A percentile compares a stretch with the other conserved stretches of the same genome.
phyloP scores from a whole-genome alignment of 2,113 vertebrate genomes.

The Hymenochirus boettgeri region DNA sequence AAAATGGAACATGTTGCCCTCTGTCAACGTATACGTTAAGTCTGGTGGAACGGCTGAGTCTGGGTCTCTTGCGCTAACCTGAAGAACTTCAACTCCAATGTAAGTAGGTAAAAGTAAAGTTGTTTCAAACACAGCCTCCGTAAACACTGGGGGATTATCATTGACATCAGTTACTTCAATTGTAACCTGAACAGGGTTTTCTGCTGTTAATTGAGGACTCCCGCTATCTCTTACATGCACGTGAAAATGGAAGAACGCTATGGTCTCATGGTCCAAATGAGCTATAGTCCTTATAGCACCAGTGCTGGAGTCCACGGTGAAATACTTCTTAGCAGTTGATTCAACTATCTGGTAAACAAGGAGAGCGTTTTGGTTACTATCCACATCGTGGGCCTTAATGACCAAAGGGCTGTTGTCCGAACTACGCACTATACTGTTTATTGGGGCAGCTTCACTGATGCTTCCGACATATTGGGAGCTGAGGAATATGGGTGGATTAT shows the following conservation, averaged over 20 bases:
- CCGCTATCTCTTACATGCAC: conserved; percentile 92
- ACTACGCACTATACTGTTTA: conserved; percentile 84
- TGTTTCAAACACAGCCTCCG: conserved; percentile 80
- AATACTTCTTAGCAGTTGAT: conserved; percentile 86
- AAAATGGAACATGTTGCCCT: conserved; percentile 80
- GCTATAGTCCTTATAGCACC: conserved; percentile 91
- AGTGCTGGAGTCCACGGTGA: conserved; percentile 89
- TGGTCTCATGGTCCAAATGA: conserved; percentile 85
- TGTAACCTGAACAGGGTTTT: conserved; percentile 83
- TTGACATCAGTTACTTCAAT: conserved; percentile 90
- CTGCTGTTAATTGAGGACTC: conserved; percentile 83
- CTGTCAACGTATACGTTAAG: conserved; percentile 79
- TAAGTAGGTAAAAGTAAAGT: conserved; percentile 88
- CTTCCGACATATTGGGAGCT: conserved; percentile 78
- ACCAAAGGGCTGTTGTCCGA: conserved; percentile 74
- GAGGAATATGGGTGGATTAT: conserved; percentile 86
- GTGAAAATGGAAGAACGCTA: conserved; percentile 82
- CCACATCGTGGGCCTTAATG: conserved; percentile 84
- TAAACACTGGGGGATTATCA: conserved; percentile 88
- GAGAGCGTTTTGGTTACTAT: conserved; percentile 88
- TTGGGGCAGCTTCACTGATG: conserved; percentile 85
- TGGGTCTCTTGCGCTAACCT: conserved; percentile 83
- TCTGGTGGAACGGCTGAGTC: conserved; percentile 80
- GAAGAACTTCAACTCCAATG: conserved; percentile 83
- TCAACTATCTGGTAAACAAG: conserved; percentile 93